These are phyloP conservation scores for Ptychadena robeensis DNA, from an alignment of 2,797 vertebrate genomes.

Conservation along the genomic window DNA sequence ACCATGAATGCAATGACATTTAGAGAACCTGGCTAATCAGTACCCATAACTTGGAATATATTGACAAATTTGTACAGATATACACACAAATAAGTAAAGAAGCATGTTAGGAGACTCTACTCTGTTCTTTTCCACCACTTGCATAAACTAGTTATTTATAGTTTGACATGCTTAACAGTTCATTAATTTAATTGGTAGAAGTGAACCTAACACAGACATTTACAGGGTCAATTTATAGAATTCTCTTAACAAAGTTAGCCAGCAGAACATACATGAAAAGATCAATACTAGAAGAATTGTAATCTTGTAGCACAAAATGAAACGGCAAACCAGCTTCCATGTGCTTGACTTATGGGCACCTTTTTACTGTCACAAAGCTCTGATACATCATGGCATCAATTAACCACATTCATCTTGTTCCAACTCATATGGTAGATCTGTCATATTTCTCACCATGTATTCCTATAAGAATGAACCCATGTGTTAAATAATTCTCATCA, in stretches of 20 bases:
- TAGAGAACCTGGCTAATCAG: neutral
- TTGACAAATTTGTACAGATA: neutral
- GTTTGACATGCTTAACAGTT: neutral
- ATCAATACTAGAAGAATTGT: neutral
- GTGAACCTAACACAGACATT: neutral
- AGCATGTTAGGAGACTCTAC: neutral
- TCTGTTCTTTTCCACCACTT: neutral
- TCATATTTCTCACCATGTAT: conserved; percentile 20
- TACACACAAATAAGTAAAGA: neutral
- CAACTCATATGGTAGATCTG: conserved; percentile 29
- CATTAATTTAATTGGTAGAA: neutral
- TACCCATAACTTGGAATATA: neutral
- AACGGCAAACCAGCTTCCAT: neutral
- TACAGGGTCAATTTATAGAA: neutral
- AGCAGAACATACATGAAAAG: neutral
- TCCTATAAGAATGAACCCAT: conserved; percentile 18
- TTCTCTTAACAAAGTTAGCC: neutral
- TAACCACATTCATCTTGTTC: neutral
- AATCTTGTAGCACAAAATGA: conserved; percentile 22
- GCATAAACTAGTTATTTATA: neutral
- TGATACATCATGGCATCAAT: conserved; percentile 16
- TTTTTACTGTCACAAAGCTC: neutral
- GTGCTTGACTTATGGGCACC: conserved; percentile 3
- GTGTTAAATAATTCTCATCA: conserved; percentile 35
- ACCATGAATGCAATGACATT: neutral